Evolutionary conservation across 2,113 vertebrate species (phyloP).

Genomic region (Crotalus viridis): DNA sequence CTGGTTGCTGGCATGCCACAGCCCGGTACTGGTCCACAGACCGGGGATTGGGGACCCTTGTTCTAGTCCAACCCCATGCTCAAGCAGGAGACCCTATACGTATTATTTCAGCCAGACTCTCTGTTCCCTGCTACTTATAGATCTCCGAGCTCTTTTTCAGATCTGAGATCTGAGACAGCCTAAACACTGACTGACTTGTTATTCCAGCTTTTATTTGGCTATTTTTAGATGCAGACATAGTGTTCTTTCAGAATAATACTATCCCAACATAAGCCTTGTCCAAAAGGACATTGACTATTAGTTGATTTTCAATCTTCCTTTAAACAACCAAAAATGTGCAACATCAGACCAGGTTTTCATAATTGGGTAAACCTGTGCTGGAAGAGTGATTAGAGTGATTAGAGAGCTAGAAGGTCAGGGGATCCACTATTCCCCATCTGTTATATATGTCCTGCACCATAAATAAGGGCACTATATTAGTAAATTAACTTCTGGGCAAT

Average conservation of each 20-base stretch:
- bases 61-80: neutral
- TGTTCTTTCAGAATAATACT: neutral
- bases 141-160: neutral
- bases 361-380: neutral
- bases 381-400: neutral
- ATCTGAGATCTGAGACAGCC: neutral
- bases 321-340: neutral
- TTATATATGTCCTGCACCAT: neutral
- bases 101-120: neutral
- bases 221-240: neutral
- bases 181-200: neutral
- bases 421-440: neutral
- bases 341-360: neutral
- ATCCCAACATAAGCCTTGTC: neutral
- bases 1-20: no score
- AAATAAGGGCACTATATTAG: neutral
- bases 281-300: neutral
- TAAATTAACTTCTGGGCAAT: neutral
- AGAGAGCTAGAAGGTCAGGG: neutral
- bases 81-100: no score
- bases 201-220: neutral
- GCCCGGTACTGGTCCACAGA: no score
- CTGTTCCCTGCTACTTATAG: neutral
- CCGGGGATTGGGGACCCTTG: no score
- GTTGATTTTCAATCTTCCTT: neutral